Evolutionary conservation across 2,113 vertebrate genomes (phyloP).

Genomic region (Sinocyclocheilus anophthalmus): DNA sequence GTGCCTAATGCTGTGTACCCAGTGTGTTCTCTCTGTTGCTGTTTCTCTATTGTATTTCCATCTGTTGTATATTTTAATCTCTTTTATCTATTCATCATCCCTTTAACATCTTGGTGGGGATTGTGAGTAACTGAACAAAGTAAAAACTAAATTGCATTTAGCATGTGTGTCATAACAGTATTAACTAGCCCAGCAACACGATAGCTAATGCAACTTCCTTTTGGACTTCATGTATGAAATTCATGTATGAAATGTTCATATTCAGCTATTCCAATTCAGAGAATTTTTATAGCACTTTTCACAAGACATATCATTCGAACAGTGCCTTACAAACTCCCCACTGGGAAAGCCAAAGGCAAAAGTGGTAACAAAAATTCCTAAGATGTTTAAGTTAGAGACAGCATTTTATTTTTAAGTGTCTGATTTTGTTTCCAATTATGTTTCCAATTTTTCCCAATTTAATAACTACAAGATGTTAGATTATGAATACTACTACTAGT

Average conservation of each 20-base stretch:
- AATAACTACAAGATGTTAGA: no score
- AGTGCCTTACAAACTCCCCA: not conserved
- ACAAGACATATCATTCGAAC: not conserved
- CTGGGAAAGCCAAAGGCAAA: not conserved
- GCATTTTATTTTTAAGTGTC: not conserved
- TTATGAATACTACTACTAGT: no score
- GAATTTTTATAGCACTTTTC: not conserved
- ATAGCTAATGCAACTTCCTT: not conserved
- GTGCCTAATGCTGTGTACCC: not conserved
- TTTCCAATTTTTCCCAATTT: no score
- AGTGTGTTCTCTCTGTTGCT: not conserved
- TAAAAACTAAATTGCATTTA: conserved; percentile 4
- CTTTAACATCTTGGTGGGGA: not conserved
- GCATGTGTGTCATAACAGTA: not conserved
- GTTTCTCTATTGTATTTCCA: not conserved
- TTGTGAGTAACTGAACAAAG: not conserved
- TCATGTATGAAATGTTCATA: not conserved
- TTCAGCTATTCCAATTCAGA: not conserved
- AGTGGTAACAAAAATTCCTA: not conserved
- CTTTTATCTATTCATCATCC: not conserved
- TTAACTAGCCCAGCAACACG: not conserved
- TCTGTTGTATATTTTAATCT: not conserved
- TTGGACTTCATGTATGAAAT: not conserved
- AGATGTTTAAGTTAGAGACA: not conserved
- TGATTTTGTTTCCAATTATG: no score